phyloP scores from a whole-genome alignment of 92 coral and sea anemone species.

The Actinostola sp. region DNA sequence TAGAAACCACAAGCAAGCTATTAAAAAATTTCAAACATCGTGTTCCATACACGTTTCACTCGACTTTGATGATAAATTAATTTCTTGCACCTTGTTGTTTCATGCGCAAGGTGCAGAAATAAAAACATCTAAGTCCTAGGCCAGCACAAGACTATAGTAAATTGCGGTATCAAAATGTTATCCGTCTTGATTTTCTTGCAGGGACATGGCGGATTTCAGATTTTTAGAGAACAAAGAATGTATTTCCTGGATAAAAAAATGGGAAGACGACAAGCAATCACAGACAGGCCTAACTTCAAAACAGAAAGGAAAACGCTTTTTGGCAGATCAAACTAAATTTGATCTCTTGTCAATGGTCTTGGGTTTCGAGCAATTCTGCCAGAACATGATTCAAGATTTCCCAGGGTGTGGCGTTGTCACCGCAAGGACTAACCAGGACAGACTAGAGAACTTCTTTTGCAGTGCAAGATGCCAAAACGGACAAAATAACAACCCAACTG shows the following conservation, averaged over 20 bases:
- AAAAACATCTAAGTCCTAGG: not conserved
- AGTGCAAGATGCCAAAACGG: slow-evolving; percentile 50
- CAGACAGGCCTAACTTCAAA: not conserved
- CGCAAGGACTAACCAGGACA: slow-evolving; percentile 45
- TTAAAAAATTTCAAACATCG: slow-evolving; percentile 21
- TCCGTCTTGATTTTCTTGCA: slow-evolving; percentile 26
- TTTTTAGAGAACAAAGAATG: slow-evolving; percentile 32
- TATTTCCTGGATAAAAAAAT: slow-evolving; percentile 32
- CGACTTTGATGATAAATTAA: not conserved
- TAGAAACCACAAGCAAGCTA: slow-evolving; percentile 7
- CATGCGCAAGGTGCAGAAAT: not conserved
- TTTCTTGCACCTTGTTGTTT: not conserved
- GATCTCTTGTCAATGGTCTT: slow-evolving; percentile 52
- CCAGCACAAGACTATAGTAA: not conserved
- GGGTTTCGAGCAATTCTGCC: slow-evolving; percentile 35
- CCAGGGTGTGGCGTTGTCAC: slow-evolving; percentile 43
- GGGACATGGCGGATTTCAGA: slow-evolving; percentile 45
- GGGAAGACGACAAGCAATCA: slow-evolving; percentile 38
- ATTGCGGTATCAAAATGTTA: not conserved
- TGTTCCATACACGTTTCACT: slow-evolving; percentile 40
- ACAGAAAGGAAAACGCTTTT: slow-evolving; percentile 13
- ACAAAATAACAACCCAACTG: slow-evolving; percentile 57
- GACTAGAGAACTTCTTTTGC: slow-evolving; percentile 45
- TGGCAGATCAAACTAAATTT: slow-evolving; percentile 34
- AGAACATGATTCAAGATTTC: slow-evolving; percentile 23